Evolutionary conservation across 2,113 vertebrate species (phyloP).

Genomic region (Henicopernis longicauda): DNA sequence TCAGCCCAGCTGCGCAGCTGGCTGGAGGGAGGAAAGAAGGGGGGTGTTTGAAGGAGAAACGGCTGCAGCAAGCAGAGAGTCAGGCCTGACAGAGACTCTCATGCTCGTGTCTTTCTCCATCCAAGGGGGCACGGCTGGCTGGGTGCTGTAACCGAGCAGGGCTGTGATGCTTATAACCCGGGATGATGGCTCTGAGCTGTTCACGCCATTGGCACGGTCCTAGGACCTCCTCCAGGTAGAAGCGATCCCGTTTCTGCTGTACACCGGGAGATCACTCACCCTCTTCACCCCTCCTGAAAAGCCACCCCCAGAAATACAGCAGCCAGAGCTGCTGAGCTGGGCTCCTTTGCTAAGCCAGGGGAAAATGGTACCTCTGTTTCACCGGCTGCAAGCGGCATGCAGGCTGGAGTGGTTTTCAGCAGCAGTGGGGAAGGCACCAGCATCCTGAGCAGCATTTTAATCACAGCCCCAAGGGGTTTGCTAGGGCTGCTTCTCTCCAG

Average conservation of each 20-base stretch:
- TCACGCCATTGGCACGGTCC: background rate
- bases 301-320: background rate
- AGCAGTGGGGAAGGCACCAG: background rate
- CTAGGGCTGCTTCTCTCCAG: background rate
- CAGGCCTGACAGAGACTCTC: background rate
- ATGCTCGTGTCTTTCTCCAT: accelerated
- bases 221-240: background rate
- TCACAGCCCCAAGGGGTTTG: background rate
- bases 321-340: background rate
- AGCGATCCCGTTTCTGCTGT: background rate
- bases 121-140: background rate
- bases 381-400: background rate
- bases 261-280: background rate
- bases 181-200: background rate
- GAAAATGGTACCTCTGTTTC: accelerated
- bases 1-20: background rate
- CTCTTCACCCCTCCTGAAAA: background rate
- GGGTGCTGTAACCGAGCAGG: background rate
- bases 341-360: background rate
- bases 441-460: background rate
- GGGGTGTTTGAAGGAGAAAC: background rate
- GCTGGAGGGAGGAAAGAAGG: background rate
- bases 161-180: background rate
- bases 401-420: background rate
- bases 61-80: background rate